Evolutionary conservation across 2,113 vertebrate species (phyloP).

Genomic region (Eleginops maclovinus): DNA sequence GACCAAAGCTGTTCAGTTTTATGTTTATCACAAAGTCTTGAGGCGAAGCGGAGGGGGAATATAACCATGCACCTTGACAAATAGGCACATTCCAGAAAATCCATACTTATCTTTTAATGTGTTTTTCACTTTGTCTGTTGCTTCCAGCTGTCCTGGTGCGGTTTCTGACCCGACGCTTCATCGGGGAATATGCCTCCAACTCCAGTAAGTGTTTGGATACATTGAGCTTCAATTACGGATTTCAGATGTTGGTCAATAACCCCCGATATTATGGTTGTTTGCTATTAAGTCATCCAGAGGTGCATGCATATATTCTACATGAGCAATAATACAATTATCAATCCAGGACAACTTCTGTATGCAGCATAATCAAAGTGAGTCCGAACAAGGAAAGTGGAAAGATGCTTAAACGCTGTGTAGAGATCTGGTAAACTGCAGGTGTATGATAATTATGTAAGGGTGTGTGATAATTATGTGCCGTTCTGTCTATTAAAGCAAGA

Average conservation of each 20-base stretch:
- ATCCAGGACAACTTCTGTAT: neutral
- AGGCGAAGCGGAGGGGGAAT: slow-evolving; percentile 32
- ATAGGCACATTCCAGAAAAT: slow-evolving; percentile 49
- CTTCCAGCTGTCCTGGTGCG: slow-evolving; percentile 82
- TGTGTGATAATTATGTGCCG: too few relatives aligned
- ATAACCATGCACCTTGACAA: slow-evolving; percentile 42
- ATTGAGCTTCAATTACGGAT: neutral
- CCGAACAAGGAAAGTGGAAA: neutral
- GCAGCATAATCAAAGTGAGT: neutral
- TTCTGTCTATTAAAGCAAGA: too few relatives aligned
- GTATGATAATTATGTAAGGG: too few relatives aligned
- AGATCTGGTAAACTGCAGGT: too few relatives aligned
- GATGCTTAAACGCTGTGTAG: too few relatives aligned
- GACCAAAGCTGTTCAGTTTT: slow-evolving; percentile 37
- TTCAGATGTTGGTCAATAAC: slow-evolving; percentile 1
- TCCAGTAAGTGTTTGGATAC: slow-evolving; percentile 77
- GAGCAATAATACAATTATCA: neutral
- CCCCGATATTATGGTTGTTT: neutral
- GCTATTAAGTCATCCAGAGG: neutral
- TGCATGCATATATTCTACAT: neutral
- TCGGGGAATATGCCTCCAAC: slow-evolving; percentile 85
- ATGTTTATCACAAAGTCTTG: slow-evolving; percentile 15
- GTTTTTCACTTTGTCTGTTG: slow-evolving; percentile 22
- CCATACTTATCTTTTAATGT: neutral
- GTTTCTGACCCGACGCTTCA: slow-evolving; percentile 85